Evolutionary conservation across 2,797 vertebrate species (phyloP).

Genomic region (Pseudochaenichthys georgianus): DNA sequence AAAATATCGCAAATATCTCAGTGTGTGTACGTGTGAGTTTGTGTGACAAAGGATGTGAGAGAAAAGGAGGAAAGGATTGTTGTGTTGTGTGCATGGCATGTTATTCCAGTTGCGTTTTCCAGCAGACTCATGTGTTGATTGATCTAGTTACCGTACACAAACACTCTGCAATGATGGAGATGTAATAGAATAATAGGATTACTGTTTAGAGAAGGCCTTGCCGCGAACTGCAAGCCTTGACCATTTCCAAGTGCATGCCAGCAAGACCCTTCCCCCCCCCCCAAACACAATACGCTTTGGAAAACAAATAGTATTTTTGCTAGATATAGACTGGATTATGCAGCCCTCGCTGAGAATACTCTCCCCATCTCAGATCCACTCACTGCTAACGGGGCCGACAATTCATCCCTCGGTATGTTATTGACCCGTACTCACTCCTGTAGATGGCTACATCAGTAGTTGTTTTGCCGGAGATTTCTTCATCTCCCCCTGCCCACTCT

Average conservation of each 20-base stretch:
- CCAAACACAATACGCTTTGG: constrained; percentile 55
- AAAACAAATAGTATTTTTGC: constrained; percentile 60
- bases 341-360: constrained; percentile 38
- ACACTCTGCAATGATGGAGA: constrained; percentile 27
- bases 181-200: constrained; percentile 55
- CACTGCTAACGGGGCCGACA: constrained; percentile 40
- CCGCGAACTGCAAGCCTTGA: constrained; percentile 41
- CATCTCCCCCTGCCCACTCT: constrained; percentile 63
- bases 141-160: constrained; percentile 46
- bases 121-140: constrained; percentile 44
- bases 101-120: constrained; percentile 7
- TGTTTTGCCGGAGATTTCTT: constrained; percentile 62
- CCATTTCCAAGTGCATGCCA: constrained; percentile 44
- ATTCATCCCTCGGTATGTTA: constrained; percentile 67
- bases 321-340: constrained; percentile 52
- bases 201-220: constrained; percentile 53
- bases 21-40: constrained; percentile 43
- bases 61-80: constrained; percentile 34
- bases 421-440: constrained; percentile 64
- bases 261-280: constrained; percentile 57
- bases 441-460: constrained; percentile 53
- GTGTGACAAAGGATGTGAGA: constrained; percentile 46
- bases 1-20: constrained; percentile 69
- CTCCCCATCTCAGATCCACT: constrained; percentile 56
- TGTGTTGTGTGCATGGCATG: constrained; percentile 12